Evolutionary conservation across 2,113 vertebrate species (phyloP), one percentile per base, ranked within the genome.

Genomic region (Catharus fuscescens): DNA sequence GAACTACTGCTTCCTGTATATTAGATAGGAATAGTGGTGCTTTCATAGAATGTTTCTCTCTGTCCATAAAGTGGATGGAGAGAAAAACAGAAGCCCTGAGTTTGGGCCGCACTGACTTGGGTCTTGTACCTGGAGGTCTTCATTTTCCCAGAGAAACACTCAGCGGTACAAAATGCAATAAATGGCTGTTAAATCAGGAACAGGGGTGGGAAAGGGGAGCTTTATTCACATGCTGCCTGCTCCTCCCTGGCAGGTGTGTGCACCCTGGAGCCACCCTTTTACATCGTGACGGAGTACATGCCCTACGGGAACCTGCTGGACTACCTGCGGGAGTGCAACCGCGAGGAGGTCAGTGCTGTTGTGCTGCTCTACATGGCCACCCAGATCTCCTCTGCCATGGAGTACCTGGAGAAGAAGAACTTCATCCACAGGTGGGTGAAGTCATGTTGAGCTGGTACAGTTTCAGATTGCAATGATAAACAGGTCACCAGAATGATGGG

Each of bases 251-350:
- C 95, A 99, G 99, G 99, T 90, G 99, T 99, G 45, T 99, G 99
- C 52, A 99, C 99, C 15, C 93, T 99, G 98, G 99, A 99, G 97
- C 99, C 99, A 34, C 99, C 99, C 0, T 99, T 99, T 95, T 99
- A 99, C 97, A 99, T 99, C 4, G 99, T 99, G 88, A 99, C 99
- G 0, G 99, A 99, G 74, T 99, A 99, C 97, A 99, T 99, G 99
- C 99, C 99, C 0, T 99, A 99, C 6, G 99, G 99, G 57, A 99
- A 99, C 97, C 95, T 99, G 91, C 98, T 99, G 16, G 99, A 99
- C 92, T 99, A 99, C 62, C 97, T 99, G 79, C 98, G 99, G 14
- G 99, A 99, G 34, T 99, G 99, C 98, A 99, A 98, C 95, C 98
- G 99, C 2, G 99, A 99, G 67, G 99, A 99, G 94, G 99, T 99